Percentiles rank a stretch among this genome's conserved stretches.
phyloP scores from a whole-genome alignment of 1,140 invertebrate species.

The Philopotamus ludificatus region DNA sequence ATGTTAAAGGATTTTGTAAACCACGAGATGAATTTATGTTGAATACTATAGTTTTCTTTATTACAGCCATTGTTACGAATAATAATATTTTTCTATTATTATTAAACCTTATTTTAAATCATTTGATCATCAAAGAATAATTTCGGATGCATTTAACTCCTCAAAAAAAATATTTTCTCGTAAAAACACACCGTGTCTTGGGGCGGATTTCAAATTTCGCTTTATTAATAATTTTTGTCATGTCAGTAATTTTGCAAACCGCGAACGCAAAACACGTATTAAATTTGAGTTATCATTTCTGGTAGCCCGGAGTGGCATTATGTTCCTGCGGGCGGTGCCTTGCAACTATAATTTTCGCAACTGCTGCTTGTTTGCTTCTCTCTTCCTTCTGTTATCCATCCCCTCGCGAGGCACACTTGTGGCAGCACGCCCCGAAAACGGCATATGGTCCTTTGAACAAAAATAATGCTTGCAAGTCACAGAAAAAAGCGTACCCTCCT shows the following conservation, averaged over 20 bases:
- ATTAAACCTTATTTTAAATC: no score
- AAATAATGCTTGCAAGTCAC: slow-evolving; percentile 15
- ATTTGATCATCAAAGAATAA: no score
- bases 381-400: slow-evolving; percentile 24
- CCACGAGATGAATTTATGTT: no score
- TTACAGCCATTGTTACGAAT: no score
- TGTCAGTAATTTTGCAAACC: slow-evolving; percentile 3
- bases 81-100: no score
- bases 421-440: slow-evolving; percentile 28
- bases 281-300: slow-evolving; percentile 9
- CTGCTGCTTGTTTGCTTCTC: slow-evolving; percentile 11
- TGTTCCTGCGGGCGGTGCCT: slow-evolving; percentile 12
- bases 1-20: no score
- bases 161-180: no score
- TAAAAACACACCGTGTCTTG: no score
- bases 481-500: slow-evolving; percentile 7
- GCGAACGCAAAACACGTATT: slow-evolving; percentile 3
- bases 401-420: slow-evolving; percentile 25
- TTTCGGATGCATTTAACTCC: no score
- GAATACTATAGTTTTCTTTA: no score
- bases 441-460: slow-evolving; percentile 26
- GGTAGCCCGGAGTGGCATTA: slow-evolving; percentile 1
- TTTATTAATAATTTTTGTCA: slow-evolving; percentile 18
- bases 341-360: slow-evolving; percentile 25
- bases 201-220: no score